Percentiles rank a stretch among this genome's conserved stretches.
phyloP scores from a whole-genome alignment of 2,797 vertebrate genomes.

The Aplochiton taeniatus region DNA sequence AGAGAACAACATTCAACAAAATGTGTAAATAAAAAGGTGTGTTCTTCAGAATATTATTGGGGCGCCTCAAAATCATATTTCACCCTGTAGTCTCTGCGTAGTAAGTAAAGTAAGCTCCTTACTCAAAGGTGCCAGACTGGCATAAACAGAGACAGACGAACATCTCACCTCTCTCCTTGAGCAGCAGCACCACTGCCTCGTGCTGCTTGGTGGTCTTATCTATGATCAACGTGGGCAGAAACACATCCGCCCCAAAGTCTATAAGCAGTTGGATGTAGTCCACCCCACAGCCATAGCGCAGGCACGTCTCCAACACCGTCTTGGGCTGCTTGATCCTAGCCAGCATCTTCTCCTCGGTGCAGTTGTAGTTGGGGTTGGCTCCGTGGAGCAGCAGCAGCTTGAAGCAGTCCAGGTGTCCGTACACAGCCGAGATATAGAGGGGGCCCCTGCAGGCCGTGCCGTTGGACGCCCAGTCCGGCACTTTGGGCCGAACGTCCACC shows the following conservation, averaged over 20 bases:
- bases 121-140: too few relatives aligned
- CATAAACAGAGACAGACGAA: too few relatives aligned
- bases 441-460: conserved; percentile 85
- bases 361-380: conserved; percentile 92
- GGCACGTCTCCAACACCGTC: conserved; percentile 88
- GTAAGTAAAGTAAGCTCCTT: too few relatives aligned
- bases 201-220: conserved; percentile 69
- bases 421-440: conserved; percentile 87
- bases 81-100: too few relatives aligned
- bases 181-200: conserved; percentile 80
- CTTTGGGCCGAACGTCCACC: conserved; percentile 80
- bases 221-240: conserved; percentile 74
- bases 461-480: conserved; percentile 84
- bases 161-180: conserved; percentile 85
- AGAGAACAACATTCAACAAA: background rate
- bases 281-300: conserved; percentile 80
- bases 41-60: too few relatives aligned
- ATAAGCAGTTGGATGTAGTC: conserved; percentile 88
- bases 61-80: too few relatives aligned
- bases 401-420: conserved; percentile 90
- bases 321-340: conserved; percentile 84
- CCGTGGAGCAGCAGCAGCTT: conserved; percentile 84
- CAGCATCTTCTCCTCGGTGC: conserved; percentile 82
- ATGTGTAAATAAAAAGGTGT: background rate
- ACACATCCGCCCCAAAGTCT: conserved; percentile 92